Evolutionary conservation across 2,113 vertebrate species (phyloP), one percentile per base, ranked within the genome.

Genomic region (Isurus oxyrinchus): DNA sequence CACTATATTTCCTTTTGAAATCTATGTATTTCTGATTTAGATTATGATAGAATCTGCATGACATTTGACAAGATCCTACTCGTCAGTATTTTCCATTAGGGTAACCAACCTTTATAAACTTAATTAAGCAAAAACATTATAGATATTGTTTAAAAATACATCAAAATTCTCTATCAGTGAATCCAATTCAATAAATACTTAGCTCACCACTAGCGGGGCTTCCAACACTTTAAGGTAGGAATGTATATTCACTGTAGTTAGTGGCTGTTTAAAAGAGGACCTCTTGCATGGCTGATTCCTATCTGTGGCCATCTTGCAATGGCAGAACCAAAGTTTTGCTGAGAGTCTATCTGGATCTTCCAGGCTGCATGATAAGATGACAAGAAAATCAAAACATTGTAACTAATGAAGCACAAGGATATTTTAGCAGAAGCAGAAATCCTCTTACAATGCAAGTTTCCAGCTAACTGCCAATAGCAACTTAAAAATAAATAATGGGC

Each of bases 221-320:
- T 98, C 98, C 99, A 99, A 98, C 94, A 98, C 98, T 97, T 99
- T 99, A 96, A 99, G 98, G 97, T 99, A 99, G 53, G 97, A 97
- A 97, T 99, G 98, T 96, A 99, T 98, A 97, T 97, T 98, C 96
- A 99, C 97, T 27, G 98, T 98, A 25, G 98, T 98, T 96, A 99
- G 96, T 0, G 98, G 96, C 69, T 97, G 98, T 91, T 97, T 98
- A 98, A 99, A 98, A 10, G 96, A 97, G 0, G 98, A 99, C 96
- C 98, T 97, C 96, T 97, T 98, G 96, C 99, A 99, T 35, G 98
- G 98, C 94, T 98, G 98, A 0, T 96, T 97, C 67, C 96, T 96
- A 0, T 97, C 97, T 0, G 79, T 96, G 94, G 96, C 96, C 27
- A 0, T 40, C 96, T 98, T 97, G 96, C 99, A 99, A 97, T 99